phyloP scores from a whole-genome alignment of 2,113 vertebrate species.

The Odocoileus virginianus region DNA sequence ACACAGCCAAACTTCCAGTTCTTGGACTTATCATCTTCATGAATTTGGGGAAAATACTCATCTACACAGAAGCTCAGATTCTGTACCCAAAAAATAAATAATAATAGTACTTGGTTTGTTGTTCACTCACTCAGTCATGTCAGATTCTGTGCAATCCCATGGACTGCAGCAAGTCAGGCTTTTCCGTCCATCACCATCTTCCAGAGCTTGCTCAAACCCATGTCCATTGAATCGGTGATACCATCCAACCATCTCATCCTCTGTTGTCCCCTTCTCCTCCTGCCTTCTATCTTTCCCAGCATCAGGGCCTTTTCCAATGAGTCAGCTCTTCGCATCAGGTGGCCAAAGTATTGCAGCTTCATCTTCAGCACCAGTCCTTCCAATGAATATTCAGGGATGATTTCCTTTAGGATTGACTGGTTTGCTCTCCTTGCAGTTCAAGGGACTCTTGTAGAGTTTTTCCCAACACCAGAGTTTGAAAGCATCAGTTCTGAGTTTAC shows the following conservation, averaged over 20 bases:
- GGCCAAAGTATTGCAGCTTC: neutral
- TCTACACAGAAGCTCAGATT: neutral
- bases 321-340: neutral
- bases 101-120: neutral
- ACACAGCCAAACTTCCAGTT: neutral
- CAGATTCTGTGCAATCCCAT: neutral
- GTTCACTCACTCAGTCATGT: neutral
- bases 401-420: neutral
- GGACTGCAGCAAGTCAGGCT: neutral
- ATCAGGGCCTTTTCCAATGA: neutral
- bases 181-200: neutral
- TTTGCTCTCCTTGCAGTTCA: neutral
- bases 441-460: neutral
- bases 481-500: neutral
- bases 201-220: neutral
- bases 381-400: neutral
- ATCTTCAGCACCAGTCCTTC: neutral
- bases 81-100: neutral
- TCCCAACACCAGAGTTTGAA: neutral
- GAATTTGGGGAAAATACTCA: neutral
- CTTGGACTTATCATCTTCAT: neutral
- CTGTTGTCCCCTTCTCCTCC: neutral
- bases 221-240: neutral
- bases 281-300: neutral
- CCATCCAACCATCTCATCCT: neutral